Evolutionary conservation across 2,888 invertebrate genomes (phyloP), one percentile per base, ranked within the genome.

Genomic region (Rhimphoctona megacephalus): DNA sequence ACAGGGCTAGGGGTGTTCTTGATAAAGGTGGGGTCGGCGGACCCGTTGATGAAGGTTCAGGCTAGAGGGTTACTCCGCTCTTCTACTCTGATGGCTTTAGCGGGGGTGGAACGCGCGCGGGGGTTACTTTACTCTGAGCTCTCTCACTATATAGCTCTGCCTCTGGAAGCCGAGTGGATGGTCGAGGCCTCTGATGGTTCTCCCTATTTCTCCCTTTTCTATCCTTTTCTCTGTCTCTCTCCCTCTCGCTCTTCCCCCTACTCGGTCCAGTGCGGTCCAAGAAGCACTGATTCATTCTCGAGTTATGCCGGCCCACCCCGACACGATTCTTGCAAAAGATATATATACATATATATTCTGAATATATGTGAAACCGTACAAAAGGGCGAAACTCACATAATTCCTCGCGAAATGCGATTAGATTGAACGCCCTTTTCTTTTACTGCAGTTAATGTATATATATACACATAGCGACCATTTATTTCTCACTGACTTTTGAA

Each of bases 31-130:
- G 93, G 92, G 93, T 93, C 89, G 91, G 90, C 91, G 92, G 93
- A 94, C 92, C 94, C 93, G 94, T 93, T 94, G 94, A 94, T 94
- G 94, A 94, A 94, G 94, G 94, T 94, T 94, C 93, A 93, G 92
- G 91, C 92, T 91, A 92, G 93, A 93, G 94, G 94, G 93, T 94
- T 92, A 92, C 93, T 92, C 89, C 90, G 92, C 92, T 93, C 93
- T 93, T 93, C 93, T 93, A 92, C 92, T 91, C 92, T 91, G 93
- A 93, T 93, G 93, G 93, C 92, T 93, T 90, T 89, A 86, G 91
- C 91, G 90, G 70, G 46, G 80, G 25, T n/a, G 52, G 57, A 43
- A 30, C 86, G 89, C 78, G 85, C 36, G 83, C 70, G 85, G 86
- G 86, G 88, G 88, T 81, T 87, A 85, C 76, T 77, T 67, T 73